phyloP scores from a whole-genome alignment of 2,797 vertebrate species.

The Podargus strigoides region DNA sequence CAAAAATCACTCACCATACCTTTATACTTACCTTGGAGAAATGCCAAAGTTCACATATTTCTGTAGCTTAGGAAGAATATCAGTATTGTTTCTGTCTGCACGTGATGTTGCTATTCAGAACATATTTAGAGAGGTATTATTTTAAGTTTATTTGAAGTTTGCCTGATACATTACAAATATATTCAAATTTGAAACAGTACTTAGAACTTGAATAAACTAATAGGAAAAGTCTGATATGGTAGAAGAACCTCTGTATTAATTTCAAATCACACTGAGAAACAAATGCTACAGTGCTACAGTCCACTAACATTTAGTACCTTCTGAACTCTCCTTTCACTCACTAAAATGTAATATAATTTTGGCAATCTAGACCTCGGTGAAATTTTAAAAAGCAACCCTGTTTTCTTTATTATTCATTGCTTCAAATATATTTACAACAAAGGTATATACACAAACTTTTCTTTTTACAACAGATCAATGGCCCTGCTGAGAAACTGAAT shows the following conservation, averaged over 20 bases:
- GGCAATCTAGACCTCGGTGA: neutral
- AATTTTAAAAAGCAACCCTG: neutral
- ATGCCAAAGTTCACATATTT: neutral
- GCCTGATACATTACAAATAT: neutral
- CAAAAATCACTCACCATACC: neutral
- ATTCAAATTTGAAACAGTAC: neutral
- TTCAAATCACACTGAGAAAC: neutral
- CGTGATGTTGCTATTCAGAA: neutral
- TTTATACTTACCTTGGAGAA: neutral
- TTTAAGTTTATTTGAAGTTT: neutral
- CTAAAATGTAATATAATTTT: neutral
- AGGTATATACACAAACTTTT: neutral
- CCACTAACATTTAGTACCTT: neutral
- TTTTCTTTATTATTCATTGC: neutral
- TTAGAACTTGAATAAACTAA: neutral
- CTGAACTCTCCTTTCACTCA: neutral
- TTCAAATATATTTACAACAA: neutral
- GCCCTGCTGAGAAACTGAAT: neutral
- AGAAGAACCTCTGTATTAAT: neutral
- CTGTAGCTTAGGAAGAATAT: neutral
- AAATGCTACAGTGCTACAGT: neutral
- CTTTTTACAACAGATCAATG: neutral
- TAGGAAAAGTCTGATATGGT: neutral
- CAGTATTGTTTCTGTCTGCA: neutral
- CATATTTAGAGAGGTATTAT: neutral